Evolutionary conservation across 2,113 vertebrate species (phyloP), one percentile per base, ranked within the genome.

Genomic region (Onychostoma macrolepis): DNA sequence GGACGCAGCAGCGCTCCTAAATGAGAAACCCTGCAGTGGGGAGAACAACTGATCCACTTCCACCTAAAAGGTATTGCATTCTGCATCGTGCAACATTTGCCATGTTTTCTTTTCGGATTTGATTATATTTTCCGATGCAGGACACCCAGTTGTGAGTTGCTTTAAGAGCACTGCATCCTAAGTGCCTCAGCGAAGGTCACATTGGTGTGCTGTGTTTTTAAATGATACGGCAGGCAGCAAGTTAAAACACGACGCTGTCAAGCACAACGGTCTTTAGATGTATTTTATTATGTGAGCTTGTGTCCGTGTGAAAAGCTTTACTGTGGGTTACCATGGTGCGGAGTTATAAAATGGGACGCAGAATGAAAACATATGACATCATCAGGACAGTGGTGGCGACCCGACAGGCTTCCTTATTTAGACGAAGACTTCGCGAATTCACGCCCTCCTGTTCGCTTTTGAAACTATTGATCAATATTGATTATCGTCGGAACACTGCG

Each of bases 321-420:
- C 11, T 24, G 38, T 63, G 21, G 24, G 24, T 76, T 67, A 12
- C 63, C 17, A 77, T 69, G 72, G 72, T 36, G 69, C 58, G 72
- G 80, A 85, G 85, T 81, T 84, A 88, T 75, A 72, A 88, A 88
- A 67, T 33, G 80, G 85, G 83, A 80, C 82, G 86, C 86, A 82
- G 84, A 88, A 87, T 89, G 81, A 90, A 90, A 90, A 90, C 90
- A 90, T 74, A 89, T 90, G 90, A 90, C 88, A 89, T 89, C 90
- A 90, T 88, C 86, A 83, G 56, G 78, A 76, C 33, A 72, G 79
- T 83, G 72, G 84, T 26, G 84, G 72, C 80, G 79, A 78, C 71
- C 48, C 80, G 88, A 65, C 84, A 76, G 10, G 69, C 84, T 80
- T 90, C 82, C 82, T 86, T 85, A 67, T 88, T 83, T 77, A 80